Conservation (phyloP, 2,888 invertebrate species). For the Drosophila anceps region DNA sequence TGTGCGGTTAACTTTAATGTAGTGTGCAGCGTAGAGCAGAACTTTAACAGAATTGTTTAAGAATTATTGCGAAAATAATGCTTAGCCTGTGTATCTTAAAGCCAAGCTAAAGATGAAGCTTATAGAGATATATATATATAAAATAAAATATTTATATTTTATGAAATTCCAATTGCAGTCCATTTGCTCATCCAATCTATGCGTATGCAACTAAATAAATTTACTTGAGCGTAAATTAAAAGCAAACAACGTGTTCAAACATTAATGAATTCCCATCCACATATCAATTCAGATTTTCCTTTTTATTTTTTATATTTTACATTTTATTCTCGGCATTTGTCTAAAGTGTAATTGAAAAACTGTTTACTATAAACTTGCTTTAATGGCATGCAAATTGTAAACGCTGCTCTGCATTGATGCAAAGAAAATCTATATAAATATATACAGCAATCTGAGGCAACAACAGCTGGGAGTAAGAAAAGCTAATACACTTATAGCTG, state of each 20-base stretch:
- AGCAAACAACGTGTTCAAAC: constrained; percentile 62
- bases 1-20: constrained; percentile 57
- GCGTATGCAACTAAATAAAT: constrained; percentile 47
- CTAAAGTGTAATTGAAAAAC: constrained; percentile 55
- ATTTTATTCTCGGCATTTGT: constrained; percentile 21
- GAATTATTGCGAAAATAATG: not conserved
- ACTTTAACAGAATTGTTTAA: not conserved
- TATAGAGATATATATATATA: not conserved
- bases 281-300: constrained; percentile 21
- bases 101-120: not conserved
- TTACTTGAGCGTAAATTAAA: constrained; percentile 66
- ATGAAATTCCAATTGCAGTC: not conserved
- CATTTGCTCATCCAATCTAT: constrained; percentile 11
- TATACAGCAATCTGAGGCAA: not conserved
- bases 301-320: constrained; percentile 15
- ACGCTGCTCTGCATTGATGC: constrained; percentile 48
- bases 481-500: not conserved
- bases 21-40: not conserved
- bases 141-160: not conserved
- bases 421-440: constrained; percentile 32
- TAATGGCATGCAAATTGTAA: constrained; percentile 54
- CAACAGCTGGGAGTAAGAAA: not conserved
- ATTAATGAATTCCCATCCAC: constrained; percentile 45
- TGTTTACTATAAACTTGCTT: constrained; percentile 58
- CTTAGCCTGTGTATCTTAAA: not conserved